Evolutionary conservation across 2,888 invertebrate genomes (phyloP), one percentile per base, ranked within the genome.

Genomic region (Oasisia sp.): DNA sequence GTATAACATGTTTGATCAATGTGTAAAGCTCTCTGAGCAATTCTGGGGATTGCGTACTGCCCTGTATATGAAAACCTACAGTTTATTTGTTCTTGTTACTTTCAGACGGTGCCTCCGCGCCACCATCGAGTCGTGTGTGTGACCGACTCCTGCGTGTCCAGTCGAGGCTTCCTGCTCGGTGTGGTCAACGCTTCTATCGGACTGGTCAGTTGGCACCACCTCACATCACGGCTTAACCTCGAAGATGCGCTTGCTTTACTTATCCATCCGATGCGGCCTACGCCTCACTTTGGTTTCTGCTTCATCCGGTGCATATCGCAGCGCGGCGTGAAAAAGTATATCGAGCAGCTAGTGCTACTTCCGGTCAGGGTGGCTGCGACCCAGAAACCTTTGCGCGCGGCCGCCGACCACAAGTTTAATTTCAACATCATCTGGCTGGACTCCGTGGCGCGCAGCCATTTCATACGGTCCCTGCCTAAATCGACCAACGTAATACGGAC

Each of bases 401-500:
- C n/a, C 19, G 58, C 91, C n/a, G 45, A n/a, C 44, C 12, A 91
- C 5, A 38, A 91, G 9, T 92, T 95, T 2, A 95, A 94, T 92
- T 92, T 95, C 12, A 95, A 95, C 92, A 58, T 95, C 14, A 93
- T 95, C 74, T 94, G 95, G 32, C 92, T 95, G 38, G 95, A 95
- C 92, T 95, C 95, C 11, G 94, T 95, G n/a, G 95, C 95, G 89
- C 92, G 94, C 38, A 94, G 94, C 92, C 95, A 95, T 93, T 95
- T 95, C 89, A 95, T 93, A 92, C 91, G 95, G 19, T 94, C 95
- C 11, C 91, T 95, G 90, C 94, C 94, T 32, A 93, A 94, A 92
- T 94, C 95, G 44, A 93, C 94, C 0, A 50, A 93, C n/a, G 74
- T 74, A 74, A 74, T 74, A 74, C 74, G 58, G 89, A 92, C 0